Base-by-base conservation (phyloP, 2,888 invertebrate genomes). In the Leptinotarsa juncta region DNA sequence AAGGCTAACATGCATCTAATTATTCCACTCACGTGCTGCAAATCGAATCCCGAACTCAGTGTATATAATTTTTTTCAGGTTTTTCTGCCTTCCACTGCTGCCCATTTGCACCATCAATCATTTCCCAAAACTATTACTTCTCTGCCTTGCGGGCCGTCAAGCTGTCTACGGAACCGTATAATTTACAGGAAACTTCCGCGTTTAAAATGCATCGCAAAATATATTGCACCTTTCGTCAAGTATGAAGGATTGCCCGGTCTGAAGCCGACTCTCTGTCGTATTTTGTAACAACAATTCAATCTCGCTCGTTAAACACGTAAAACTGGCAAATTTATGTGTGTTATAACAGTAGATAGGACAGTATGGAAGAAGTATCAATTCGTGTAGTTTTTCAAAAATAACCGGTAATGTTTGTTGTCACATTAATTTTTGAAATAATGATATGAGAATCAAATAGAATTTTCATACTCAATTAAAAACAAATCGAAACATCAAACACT, bases 191-290 rank as follows among this genome's bases (percentile, higher is more conserved):
- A 62, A 62, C n/a, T 7, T 32, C 62, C 42, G 42, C 62, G 62
- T 62, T 62, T n/a, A 62, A 42, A 62, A 62, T 62, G 62, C 62
- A 62, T 62, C 32, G 42, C 62, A 32, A 42, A 62, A 62, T 62
- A 62, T 62, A 62, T 62, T 62, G 62, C 62, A 62, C 62, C 62
- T 62, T 62, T 62, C 62, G 62, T 62, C 62, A 62, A 62, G 62
- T 32, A 42, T 62, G 62, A 62, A 42, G 62, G 62, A 62, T 62
- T 26, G n/a, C 62, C 62, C 32, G 7, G 32, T 5, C n/a, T 5
- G 16, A 42, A 62, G 32, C 62, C 26, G 62, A 62, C 62, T 62
- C 32, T 62, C 32, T n/a, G 42, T 26, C 62, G 62, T 62, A n/a
- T 62, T 62, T 62, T 42, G 62, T n/a, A 32, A 42, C 42, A 42